A percentile compares a stretch with the other conserved stretches of the same genome.
phyloP scores from a whole-genome alignment of 1,140 invertebrate genomes.

The Bilobella aurantiaca region DNA sequence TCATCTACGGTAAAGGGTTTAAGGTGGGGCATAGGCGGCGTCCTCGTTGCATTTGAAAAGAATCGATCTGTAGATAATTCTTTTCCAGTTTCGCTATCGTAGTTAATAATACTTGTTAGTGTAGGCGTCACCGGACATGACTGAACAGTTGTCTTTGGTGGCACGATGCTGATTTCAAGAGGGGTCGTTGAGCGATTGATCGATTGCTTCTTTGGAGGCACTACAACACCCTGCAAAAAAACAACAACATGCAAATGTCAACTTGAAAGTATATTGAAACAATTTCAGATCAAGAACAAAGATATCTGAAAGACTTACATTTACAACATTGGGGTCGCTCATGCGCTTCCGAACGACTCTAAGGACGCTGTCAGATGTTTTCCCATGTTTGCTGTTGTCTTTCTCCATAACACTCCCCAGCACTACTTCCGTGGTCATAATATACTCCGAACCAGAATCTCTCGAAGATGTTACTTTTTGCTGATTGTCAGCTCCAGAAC shows the following conservation, averaged over 20 bases:
- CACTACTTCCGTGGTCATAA: conserved; percentile 28
- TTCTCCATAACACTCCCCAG: conserved; percentile 9
- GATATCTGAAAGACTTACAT: conserved; percentile 14
- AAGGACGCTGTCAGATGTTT: conserved; percentile 26
- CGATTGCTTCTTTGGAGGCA: conserved; percentile 26
- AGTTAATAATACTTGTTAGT: conserved; percentile 16
- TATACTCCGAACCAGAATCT: background rate
- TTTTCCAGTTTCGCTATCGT: background rate
- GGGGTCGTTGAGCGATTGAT: conserved; percentile 2
- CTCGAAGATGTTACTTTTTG: too few relatives aligned
- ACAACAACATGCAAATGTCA: background rate
- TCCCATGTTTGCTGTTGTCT: background rate
- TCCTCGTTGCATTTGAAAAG: background rate
- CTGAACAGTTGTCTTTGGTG: conserved; percentile 30
- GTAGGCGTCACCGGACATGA: conserved; percentile 22
- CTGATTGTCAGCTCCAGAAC: too few relatives aligned
- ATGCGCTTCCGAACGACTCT: conserved; percentile 30
- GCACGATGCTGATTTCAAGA: conserved; percentile 16
- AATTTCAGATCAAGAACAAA: background rate
- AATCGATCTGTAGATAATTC: background rate
- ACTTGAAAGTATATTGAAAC: background rate
- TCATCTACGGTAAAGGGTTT: background rate
- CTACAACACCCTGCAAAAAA: conserved; percentile 2
- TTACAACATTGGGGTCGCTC: conserved; percentile 15
- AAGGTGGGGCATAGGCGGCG: background rate